Evolutionary conservation across 2,113 vertebrate species (phyloP), one percentile per base, ranked within the genome.

Genomic region (Pyrgilauda ruficollis): DNA sequence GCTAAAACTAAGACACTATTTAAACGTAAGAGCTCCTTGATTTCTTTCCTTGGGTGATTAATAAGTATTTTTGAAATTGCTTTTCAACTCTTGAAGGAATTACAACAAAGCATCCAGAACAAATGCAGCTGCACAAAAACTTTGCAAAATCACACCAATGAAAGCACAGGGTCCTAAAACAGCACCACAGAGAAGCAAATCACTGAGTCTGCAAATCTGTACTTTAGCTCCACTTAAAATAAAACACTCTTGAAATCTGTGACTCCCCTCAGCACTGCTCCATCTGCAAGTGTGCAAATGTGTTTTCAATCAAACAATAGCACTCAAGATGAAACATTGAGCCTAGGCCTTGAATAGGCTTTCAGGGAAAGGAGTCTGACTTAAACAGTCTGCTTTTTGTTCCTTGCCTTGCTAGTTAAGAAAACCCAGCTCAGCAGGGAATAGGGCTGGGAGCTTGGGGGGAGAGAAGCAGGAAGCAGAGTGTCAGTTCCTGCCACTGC

Each of bases 381-480:
- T 93, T 87, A 67, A 94, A 96, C 89, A 84, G 84, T 77, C 56
- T 8, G 64, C 62, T 89, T 95, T 96, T 92, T 96, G 89, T 96
- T 96, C 93, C 89, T 35, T 77, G 69, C 87, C 89, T 58, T 62
- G 84, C 70, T 39, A 24, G 80, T 70, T 87, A 63, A 74, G 84
- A 87, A 95, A 96, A 79, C 64, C 39, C 59, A 33, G 53, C 82
- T 47, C 90, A 88, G 93, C 94, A 93, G 92, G 90, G 75, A 90
- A 83, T 2, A 46, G 68, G 47, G 66, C 14, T 86, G 55, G 78
- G 62, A 82, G 47, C 28, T 1, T 69, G 43, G 6, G 19, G 24
- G 44, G 16, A 69, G 37, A 82, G 63, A 44, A 94, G 39, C 58
- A 94, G 70, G 39, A 94, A 76, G 39, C 26, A 52, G 44, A 89